Conservation (phyloP, 2,888 invertebrate genomes). For the Aelia acuminata region DNA sequence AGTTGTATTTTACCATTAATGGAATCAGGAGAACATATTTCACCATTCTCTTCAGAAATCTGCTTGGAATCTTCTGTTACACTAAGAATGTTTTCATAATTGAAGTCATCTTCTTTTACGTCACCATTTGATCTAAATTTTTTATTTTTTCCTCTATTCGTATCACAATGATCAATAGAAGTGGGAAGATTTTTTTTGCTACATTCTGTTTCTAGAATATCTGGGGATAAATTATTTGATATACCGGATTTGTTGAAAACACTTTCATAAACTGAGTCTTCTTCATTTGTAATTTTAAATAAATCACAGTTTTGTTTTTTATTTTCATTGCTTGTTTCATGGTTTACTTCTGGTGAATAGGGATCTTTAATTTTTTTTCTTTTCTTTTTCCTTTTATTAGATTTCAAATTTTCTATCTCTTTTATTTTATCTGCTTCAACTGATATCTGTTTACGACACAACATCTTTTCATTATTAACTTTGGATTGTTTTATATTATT, state of each 20-base stretch:
- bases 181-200: background rate
- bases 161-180: background rate
- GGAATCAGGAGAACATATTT: background rate
- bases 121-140: background rate
- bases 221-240: background rate
- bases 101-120: background rate
- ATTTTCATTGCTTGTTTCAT: background rate
- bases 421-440: constrained; percentile 5
- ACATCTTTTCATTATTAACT: constrained; percentile 54
- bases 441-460: constrained; percentile 31
- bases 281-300: background rate
- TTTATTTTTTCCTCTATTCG: background rate
- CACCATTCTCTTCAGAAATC: background rate
- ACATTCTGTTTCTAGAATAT: background rate
- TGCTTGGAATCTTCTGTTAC: background rate
- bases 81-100: background rate
- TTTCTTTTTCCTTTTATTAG: background rate
- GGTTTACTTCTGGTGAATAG: background rate
- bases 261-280: background rate
- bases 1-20: background rate
- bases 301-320: background rate
- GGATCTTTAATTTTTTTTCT: background rate
- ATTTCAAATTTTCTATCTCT: constrained; percentile 10
- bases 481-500: constrained; percentile 61
- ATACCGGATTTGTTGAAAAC: background rate